These are phyloP conservation scores for Palythoa caribaeorum DNA, from an alignment of 92 coral and sea anemone species.

Conservation along the genomic window DNA sequence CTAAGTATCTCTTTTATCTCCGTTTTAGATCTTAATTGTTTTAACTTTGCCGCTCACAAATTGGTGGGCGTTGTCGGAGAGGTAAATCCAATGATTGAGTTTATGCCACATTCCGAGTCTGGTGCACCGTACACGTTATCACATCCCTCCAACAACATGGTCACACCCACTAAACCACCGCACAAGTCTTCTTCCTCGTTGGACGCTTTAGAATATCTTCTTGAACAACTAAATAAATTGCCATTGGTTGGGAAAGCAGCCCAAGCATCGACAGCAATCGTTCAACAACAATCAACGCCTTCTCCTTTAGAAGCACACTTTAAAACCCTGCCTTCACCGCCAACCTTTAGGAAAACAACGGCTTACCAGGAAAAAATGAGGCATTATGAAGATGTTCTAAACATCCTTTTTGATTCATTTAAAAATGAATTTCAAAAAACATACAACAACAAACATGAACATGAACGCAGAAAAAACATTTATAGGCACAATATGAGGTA, in stretches of 20 bases:
- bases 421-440: slow-evolving; percentile 71
- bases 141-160: slow-evolving; percentile 41
- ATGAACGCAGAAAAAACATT: slow-evolving; percentile 89
- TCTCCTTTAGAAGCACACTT: neutral
- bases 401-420: slow-evolving; percentile 75
- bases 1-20: neutral
- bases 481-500: slow-evolving; percentile 97
- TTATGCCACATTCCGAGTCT: slow-evolving; percentile 91
- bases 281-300: neutral
- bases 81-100: slow-evolving; percentile 95
- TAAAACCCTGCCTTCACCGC: slow-evolving; percentile 28
- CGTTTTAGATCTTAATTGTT: slow-evolving; percentile 83
- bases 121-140: slow-evolving; percentile 83
- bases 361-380: slow-evolving; percentile 57
- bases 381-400: slow-evolving; percentile 91
- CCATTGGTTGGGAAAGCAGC: slow-evolving; percentile 50
- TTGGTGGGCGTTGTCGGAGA: slow-evolving; percentile 79
- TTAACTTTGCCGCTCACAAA: slow-evolving; percentile 81
- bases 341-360: slow-evolving; percentile 31
- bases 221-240: slow-evolving; percentile 72
- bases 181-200: slow-evolving; percentile 7
- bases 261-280: neutral
- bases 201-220: slow-evolving; percentile 68
- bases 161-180: slow-evolving; percentile 31
- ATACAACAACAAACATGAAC: slow-evolving; percentile 80